Percentiles rank a stretch among this genome's conserved stretches.
Conservation (phyloP, 2,113 vertebrate genomes). For the Lophura nycthemera region DNA sequence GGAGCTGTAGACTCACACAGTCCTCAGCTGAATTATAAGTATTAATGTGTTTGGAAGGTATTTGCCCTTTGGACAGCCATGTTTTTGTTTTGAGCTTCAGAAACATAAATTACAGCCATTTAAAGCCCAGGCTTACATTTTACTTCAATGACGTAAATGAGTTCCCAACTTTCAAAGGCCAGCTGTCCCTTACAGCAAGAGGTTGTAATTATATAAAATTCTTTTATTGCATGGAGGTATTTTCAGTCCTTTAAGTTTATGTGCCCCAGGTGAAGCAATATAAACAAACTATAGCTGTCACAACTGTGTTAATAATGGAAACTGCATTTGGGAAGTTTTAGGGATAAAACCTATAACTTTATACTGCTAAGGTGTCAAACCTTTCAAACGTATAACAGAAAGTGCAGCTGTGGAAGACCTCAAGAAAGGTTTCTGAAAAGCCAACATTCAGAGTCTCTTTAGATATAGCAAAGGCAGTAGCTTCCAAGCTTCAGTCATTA, state of each 20-base stretch:
- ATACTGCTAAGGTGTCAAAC: conserved; percentile 54
- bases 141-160: conserved; percentile 48
- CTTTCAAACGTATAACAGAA: conserved; percentile 22
- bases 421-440: background rate
- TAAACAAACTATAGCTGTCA: conserved; percentile 23
- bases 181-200: conserved; percentile 66
- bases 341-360: conserved; percentile 56
- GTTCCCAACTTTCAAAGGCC: conserved; percentile 59
- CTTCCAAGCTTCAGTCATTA: background rate
- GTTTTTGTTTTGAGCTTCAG: conserved; percentile 60
- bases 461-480: background rate
- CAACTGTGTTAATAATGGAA: conserved; percentile 56
- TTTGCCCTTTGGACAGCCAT: conserved; percentile 68
- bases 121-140: conserved; percentile 63
- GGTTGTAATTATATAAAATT: conserved; percentile 67
- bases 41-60: conserved; percentile 38
- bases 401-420: conserved; percentile 1
- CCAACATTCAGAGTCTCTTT: background rate
- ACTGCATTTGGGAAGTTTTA: conserved; percentile 66
- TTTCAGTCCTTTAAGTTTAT: conserved; percentile 59
- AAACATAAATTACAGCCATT: conserved; percentile 64
- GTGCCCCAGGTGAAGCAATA: conserved; percentile 49
- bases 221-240: conserved; percentile 49
- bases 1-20: background rate
- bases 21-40: conserved; percentile 8